Percentiles rank a stretch among this genome's conserved stretches.
Conservation (phyloP, 2,797 vertebrate genomes). For the Nasua narica region DNA sequence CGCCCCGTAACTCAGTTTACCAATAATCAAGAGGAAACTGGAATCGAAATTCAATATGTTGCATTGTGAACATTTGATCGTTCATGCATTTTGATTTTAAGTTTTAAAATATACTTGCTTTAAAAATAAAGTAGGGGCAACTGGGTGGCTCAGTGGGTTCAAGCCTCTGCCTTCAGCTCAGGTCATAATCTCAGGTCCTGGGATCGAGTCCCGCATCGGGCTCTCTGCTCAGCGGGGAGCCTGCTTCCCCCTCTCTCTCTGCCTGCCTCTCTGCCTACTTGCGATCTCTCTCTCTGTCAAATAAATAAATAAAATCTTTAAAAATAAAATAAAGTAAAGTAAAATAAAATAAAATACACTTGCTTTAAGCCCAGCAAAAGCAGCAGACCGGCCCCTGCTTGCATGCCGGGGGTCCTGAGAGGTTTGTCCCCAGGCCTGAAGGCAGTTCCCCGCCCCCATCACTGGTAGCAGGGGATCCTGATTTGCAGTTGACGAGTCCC, state of each 20-base stretch:
- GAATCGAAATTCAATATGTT: not conserved
- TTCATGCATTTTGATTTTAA: not conserved
- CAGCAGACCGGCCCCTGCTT: not conserved
- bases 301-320: no score
- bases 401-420: not conserved
- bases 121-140: no score
- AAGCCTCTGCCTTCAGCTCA: no score
- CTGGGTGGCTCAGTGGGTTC: no score
- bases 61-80: not conserved
- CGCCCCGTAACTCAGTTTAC: not conserved
- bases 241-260: no score
- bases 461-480: not conserved
- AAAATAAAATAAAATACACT: no score
- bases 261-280: no score
- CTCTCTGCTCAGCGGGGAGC: no score
- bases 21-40: not conserved
- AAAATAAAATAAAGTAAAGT: no score
- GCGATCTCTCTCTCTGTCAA: no score
- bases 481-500: not conserved
- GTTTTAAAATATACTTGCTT: not conserved
- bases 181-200: no score
- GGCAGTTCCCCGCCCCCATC: not conserved
- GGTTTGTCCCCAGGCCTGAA: not conserved
- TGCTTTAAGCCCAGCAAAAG: not conserved
- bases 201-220: no score